These are phyloP conservation scores for Jordanella pulchra DNA, from an alignment of 2,797 vertebrate species.

Conservation along the genomic window DNA sequence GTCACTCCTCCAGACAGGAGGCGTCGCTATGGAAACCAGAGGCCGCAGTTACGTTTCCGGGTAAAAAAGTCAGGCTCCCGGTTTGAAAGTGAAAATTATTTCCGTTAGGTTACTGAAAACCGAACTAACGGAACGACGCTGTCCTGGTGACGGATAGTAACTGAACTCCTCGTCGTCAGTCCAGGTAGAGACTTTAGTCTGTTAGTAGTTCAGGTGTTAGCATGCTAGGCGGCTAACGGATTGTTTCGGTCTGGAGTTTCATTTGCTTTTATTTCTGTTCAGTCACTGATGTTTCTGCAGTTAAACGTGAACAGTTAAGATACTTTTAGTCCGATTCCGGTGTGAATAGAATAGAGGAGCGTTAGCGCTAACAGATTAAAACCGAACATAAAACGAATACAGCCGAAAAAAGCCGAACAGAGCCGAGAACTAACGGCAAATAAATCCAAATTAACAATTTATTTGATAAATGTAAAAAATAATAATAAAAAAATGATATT, in stretches of 20 bases:
- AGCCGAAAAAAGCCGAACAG: not conserved
- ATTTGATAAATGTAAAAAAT: too few relatives aligned
- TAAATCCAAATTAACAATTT: not conserved
- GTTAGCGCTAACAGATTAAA: slow-evolving; percentile 13
- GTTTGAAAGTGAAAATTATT: slow-evolving; percentile 21
- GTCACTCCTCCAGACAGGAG: not conserved
- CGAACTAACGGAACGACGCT: not conserved
- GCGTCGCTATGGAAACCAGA: not conserved
- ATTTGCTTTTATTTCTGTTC: not conserved
- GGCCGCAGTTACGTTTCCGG: not conserved
- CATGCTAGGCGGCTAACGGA: slow-evolving; percentile 23
- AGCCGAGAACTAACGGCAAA: not conserved
- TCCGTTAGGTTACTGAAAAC: not conserved
- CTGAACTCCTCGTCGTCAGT: not conserved
- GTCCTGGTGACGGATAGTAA: not conserved
- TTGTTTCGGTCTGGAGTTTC: not conserved
- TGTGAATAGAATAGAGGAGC: not conserved
- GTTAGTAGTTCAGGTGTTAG: not conserved
- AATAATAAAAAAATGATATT: too few relatives aligned
- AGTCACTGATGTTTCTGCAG: not conserved
- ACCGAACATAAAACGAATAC: not conserved
- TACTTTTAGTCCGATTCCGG: not conserved
- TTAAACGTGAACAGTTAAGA: too few relatives aligned
- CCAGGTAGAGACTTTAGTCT: not conserved
- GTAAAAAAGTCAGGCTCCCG: slow-evolving; percentile 4